Evolutionary conservation across 2,113 vertebrate species (phyloP), one percentile per base, ranked within the genome.

Genomic region (Trochalopteron elliotii): DNA sequence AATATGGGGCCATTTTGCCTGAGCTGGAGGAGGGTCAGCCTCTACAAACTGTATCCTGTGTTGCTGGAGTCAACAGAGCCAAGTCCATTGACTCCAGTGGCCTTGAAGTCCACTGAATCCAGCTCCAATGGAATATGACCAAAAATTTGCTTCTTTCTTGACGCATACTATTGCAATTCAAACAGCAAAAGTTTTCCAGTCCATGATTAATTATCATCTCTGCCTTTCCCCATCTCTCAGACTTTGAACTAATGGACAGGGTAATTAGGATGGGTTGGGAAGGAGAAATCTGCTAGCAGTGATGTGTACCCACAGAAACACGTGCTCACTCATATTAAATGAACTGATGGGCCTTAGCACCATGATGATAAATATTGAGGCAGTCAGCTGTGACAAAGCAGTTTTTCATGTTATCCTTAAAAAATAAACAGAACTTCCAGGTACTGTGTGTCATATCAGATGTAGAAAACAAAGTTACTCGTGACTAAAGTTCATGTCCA

Each of bases 391-490:
- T 87, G 74, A 87, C 47, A 80, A 83, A 92, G 52, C 64, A 83
- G 56, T 27, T 93, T 76, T 81, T 67, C 64, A 31, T 28, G 19
- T 30, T 69, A 70, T 80, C 64, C 50, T 86, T 83, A 28, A 77
- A 94, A 94, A 90, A 90, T 13, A 95, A 94, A 81, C 47, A 83
- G 71, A 85, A 47, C 55, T 96, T 92, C 50, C 79, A 74, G 44
- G 68, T 52, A 68, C 72, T 31, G 11, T 49, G 80, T 64, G 49
- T 71, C 65, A 24, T 79, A 91, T 76, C 77, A 75, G 83, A 71
- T 49, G 27, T n/a, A 71, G 52, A 89, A 97, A 94, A 89, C 77
- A 95, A 90, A 89, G 40, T 31, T 56, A 68, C 16, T 65, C 20
- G 1, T 93, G 74, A 82, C 89, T 94, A 69, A 92, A 83, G 45